Evolutionary conservation across 2,113 vertebrate genomes (phyloP).

Genomic region (Mormoops blainvillei): DNA sequence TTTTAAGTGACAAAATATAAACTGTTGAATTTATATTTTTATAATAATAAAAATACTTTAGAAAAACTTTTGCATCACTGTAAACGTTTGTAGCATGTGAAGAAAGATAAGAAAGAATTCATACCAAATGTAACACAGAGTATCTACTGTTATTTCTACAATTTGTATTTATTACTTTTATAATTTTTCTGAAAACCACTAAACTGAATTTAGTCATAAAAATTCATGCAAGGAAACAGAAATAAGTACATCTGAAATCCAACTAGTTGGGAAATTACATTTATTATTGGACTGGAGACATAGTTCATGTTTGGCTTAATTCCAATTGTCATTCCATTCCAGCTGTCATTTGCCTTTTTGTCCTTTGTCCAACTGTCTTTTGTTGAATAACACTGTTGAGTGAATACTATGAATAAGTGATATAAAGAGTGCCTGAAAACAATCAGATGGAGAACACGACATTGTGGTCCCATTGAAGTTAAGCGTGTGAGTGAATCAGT

Average conservation of each 20-base stretch:
- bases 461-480: background rate
- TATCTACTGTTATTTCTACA: background rate
- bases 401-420: background rate
- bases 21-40: background rate
- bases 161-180: background rate
- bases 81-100: background rate
- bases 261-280: background rate
- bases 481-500: background rate
- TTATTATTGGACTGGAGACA: background rate
- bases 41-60: background rate
- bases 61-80: background rate
- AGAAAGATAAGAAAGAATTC: background rate
- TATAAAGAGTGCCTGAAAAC: background rate
- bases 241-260: background rate
- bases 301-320: background rate
- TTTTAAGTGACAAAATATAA: slow-evolving; percentile 22
- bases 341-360: background rate
- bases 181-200: background rate
- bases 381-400: background rate
- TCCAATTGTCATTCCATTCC: background rate
- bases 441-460: background rate
- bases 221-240: background rate
- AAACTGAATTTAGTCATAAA: background rate
- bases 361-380: background rate
- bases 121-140: background rate